Evolutionary conservation across 1,140 invertebrate species (phyloP), one percentile per base, ranked within the genome.

Genomic region (Drosophila funebris): DNA sequence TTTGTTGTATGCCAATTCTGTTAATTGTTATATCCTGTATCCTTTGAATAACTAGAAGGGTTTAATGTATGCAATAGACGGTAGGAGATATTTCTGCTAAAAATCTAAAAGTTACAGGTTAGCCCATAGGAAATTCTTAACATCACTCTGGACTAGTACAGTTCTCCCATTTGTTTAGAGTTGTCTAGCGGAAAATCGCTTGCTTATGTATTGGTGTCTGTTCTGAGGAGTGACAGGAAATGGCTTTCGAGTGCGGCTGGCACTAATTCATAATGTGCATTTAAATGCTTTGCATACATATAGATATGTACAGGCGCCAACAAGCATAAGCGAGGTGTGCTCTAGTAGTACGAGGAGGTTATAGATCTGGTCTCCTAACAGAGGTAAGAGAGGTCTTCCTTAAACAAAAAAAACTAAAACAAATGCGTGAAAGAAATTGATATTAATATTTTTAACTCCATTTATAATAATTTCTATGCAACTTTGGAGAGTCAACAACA

Each of bases 241-340:
- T 72, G 69, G 61, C 0, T 66, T 72, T 72, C 43, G 53, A 72
- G 69, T 66, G 69, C 16, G 33, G 9, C 61, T 20, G 44, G 4
- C 52, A 52, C 53, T 66, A 33, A 9, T 39, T 46, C 24, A 18
- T 53, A 44, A 60, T 60, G 54, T 46, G 54, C 14, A 58, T 67
- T 67, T 67, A 69, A 62, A 69, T 63, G 20, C 18, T 69, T 22
- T 8, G 44, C 13, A 33, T 24, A 9, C n/a, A 13, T 8, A 31
- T 46, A 33, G 18, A 33, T 31, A 33, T 36, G n/a, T 20, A 18
- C 20, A 48, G 37, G 24, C 24, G 24, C 5, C 24, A 14, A 13
- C n/a, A 11, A 18, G 9, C 27, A 3, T 36, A 9, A 3, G 14
- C 29, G 31, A 50, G 44, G 14, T 37, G 31, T 22, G 31, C 11